Base-by-base conservation (phyloP, 2,797 vertebrate genomes). In the Mus spretus region DNA sequence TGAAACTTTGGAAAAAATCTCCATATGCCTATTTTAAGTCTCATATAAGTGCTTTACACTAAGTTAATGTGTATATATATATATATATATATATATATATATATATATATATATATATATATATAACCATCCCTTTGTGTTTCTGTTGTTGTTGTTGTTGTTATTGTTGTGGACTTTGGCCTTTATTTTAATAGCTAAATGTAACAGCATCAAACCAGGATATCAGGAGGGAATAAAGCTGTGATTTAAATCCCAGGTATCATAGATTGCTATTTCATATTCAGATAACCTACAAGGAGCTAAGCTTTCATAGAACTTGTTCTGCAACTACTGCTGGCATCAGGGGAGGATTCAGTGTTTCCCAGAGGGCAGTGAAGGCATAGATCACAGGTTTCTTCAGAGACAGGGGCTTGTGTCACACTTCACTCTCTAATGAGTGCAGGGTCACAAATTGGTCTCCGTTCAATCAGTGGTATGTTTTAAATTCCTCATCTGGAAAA, bases 401-500 rank as follows among this genome's bases (percentile, higher is more conserved):
- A 95, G 31, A 85, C 7, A 37, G 2, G 67, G 19, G n/a, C 57
- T 57, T 28, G 53, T 89, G 55, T 57, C 63, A 79, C 78, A 17
- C 24, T 85, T 94, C 37, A 79, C 50, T 47, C 83, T 53, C 84
- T 93, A 95, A 95, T 79, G 4, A 93, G 47, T 28, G 1, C 34
- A 86, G 53, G 14, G 31, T 37, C 91, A 93, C 22, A 61, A 53
- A 87, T 24, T 34, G 74, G 65, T 50, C 79, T 92, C 84, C 14
- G 15, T 92, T 93, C 90, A 92, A 84, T 83, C 63, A 80, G 70
- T 9, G 65, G 57, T 50, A 15, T 72, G 57, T 92, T 95, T 72
- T 61, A 87, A 96, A 95, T 70, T 85, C 12, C 78, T 91, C 50
- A 50, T 93, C 91, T 96, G 93, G 72, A 67, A 96, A 88, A 87